Evolutionary conservation across 1,140 invertebrate species (phyloP).

Genomic region (Babylonia areolata): DNA sequence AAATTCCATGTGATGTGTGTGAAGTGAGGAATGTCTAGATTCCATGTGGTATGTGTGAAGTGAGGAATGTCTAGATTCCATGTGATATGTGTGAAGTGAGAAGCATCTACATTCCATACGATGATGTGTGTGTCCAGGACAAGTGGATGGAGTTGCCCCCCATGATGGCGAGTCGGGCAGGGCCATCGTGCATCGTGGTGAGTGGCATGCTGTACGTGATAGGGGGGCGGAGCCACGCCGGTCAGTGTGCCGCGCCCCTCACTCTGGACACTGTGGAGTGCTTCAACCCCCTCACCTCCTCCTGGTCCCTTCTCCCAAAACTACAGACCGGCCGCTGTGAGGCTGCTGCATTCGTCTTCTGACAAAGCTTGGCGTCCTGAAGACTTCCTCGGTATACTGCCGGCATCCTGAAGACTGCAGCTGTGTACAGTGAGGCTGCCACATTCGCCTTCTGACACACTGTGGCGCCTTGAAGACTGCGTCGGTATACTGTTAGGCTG

Average conservation of each 20-base stretch:
- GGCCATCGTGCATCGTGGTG: slow-evolving; percentile 88
- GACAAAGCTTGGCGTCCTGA: slow-evolving; percentile 29
- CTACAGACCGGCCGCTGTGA: slow-evolving; percentile 89
- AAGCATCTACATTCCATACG: too few relatives aligned
- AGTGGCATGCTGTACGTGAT: slow-evolving; percentile 89
- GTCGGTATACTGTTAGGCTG: background rate
- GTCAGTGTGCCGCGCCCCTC: slow-evolving; percentile 71
- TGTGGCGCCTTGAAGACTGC: background rate
- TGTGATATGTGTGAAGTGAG: too few relatives aligned
- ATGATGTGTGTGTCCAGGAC: slow-evolving; percentile 82
- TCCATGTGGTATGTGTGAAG: too few relatives aligned
- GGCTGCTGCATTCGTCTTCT: slow-evolving; percentile 85
- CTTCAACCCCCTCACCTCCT: slow-evolving; percentile 85
- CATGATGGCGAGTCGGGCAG: slow-evolving; percentile 86
- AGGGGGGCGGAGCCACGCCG: slow-evolving; percentile 79
- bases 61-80: too few relatives aligned
- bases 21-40: too few relatives aligned
- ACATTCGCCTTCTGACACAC: background rate
- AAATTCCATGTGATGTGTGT: too few relatives aligned
- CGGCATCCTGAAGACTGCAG: background rate
- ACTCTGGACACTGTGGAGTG: slow-evolving; percentile 87
- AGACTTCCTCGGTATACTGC: background rate
- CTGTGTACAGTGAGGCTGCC: background rate
- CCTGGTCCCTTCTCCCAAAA: slow-evolving; percentile 85
- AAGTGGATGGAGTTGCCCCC: slow-evolving; percentile 86